Evolutionary conservation across 2,888 invertebrate genomes (phyloP).

Genomic region (Adelognathus sp.): DNA sequence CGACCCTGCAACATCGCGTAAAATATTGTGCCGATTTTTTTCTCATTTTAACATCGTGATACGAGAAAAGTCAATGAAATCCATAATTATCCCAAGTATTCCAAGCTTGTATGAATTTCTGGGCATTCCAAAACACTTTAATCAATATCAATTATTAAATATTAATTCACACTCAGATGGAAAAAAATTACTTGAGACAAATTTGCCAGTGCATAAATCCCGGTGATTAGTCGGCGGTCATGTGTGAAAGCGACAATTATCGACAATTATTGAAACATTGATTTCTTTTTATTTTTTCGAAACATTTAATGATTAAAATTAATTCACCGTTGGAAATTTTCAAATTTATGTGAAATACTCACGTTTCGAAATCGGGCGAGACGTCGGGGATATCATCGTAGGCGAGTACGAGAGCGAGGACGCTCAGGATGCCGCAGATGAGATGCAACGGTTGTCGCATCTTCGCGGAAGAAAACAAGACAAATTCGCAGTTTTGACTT

Average conservation of each 20-base stretch:
- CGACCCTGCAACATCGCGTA: background rate
- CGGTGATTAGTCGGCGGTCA: too few relatives aligned
- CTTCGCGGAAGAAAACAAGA: too few relatives aligned
- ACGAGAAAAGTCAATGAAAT: too few relatives aligned
- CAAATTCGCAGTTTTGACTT: background rate
- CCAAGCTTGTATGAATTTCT: too few relatives aligned
- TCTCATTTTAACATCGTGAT: background rate
- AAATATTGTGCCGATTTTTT: background rate
- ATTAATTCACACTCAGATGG: too few relatives aligned
- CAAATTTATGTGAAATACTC: too few relatives aligned
- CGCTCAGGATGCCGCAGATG: background rate
- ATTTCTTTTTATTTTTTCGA: background rate
- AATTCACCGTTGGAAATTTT: background rate
- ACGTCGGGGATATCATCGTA: background rate
- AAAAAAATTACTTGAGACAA: too few relatives aligned
- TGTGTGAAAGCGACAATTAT: background rate
- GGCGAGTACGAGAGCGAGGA: background rate
- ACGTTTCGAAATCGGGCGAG: background rate
- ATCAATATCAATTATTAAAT: too few relatives aligned
- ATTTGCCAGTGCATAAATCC: too few relatives aligned
- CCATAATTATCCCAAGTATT: too few relatives aligned
- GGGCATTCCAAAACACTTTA: too few relatives aligned
- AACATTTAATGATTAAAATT: background rate
- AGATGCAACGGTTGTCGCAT: background rate
- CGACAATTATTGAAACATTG: too few relatives aligned